Percentiles rank a stretch among this genome's conserved stretches.
These are phyloP conservation scores for Ormia ochracea DNA, from an alignment of 2,888 invertebrate genomes.

Conservation along the genomic window DNA sequence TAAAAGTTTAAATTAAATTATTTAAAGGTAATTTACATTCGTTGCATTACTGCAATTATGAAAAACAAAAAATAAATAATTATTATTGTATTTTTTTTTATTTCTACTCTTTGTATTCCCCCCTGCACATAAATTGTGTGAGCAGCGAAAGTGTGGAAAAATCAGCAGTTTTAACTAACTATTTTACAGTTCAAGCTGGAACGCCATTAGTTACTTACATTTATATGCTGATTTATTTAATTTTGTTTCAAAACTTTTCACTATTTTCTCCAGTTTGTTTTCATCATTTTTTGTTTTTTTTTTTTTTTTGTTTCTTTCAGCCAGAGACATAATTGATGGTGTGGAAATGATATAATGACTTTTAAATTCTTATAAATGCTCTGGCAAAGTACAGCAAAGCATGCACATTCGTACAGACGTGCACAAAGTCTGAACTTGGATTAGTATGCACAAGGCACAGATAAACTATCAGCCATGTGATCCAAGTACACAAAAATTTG, in stretches of 20 bases:
- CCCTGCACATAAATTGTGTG: constrained; percentile 19
- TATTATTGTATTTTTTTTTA: background rate
- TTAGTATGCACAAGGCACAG: background rate
- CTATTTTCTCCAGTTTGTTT: constrained; percentile 25
- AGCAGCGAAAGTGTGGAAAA: constrained; percentile 17
- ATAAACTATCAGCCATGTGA: background rate
- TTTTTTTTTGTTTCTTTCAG: constrained; percentile 2
- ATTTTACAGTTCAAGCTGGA: background rate
- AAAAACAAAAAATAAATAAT: constrained; percentile 4
- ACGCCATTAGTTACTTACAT: background rate
- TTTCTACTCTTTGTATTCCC: background rate
- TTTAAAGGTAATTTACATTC: background rate
- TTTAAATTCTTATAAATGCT: constrained; percentile 47
- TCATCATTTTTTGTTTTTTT: too few species aligned
- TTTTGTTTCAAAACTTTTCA: constrained; percentile 45
- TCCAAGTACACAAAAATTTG: background rate
- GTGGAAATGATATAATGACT: constrained; percentile 56
- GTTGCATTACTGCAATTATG: background rate
- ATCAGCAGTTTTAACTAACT: background rate
- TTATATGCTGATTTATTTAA: constrained; percentile 43
- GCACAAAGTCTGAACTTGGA: background rate
- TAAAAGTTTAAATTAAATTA: too few species aligned
- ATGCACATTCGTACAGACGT: background rate
- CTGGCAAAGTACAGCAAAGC: constrained; percentile 3
- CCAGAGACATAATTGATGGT: constrained; percentile 47